These are phyloP conservation scores for Hemibagrus wyckioides DNA, from an alignment of 2,113 vertebrate species.

Conservation along the genomic window DNA sequence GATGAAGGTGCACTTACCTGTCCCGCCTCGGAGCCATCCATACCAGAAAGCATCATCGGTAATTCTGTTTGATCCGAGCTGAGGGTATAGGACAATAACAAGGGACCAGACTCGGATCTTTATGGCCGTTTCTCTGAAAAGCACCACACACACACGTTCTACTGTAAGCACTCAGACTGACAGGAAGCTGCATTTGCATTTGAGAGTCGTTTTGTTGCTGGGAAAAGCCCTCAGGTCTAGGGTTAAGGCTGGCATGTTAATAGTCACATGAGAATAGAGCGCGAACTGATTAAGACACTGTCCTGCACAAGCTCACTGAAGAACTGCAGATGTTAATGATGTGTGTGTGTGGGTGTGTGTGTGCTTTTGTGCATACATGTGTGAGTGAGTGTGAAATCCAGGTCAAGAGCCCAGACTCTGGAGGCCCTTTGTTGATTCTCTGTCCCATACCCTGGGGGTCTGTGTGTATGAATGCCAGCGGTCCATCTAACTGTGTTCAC, in stretches of 20 bases:
- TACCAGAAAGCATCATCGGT: conserved; percentile 46
- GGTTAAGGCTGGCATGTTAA: conserved; percentile 42
- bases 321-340: conserved; percentile 48
- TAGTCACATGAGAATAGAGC: conserved; percentile 45
- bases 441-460: conserved; percentile 38
- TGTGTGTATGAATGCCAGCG: conserved; percentile 41
- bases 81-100: conserved; percentile 40
- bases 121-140: background rate
- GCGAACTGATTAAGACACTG: conserved; percentile 49
- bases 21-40: conserved; percentile 31
- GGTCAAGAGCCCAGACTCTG: conserved; percentile 51
- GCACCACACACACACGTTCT: background rate
- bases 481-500: conserved; percentile 34
- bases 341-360: conserved; percentile 34
- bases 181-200: conserved; percentile 23
- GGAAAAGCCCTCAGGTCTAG: conserved; percentile 37
- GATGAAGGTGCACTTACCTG: conserved; percentile 53
- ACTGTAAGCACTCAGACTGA: conserved; percentile 6
- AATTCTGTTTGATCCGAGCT: conserved; percentile 51
- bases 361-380: conserved; percentile 10
- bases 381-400: conserved; percentile 42
- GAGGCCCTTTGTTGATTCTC: conserved; percentile 41
- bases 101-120: background rate
- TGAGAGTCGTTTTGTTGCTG: conserved; percentile 25
- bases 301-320: conserved; percentile 41